Evolutionary conservation across 2,113 vertebrate genomes (phyloP).

Genomic region (Spea multiplicata): DNA sequence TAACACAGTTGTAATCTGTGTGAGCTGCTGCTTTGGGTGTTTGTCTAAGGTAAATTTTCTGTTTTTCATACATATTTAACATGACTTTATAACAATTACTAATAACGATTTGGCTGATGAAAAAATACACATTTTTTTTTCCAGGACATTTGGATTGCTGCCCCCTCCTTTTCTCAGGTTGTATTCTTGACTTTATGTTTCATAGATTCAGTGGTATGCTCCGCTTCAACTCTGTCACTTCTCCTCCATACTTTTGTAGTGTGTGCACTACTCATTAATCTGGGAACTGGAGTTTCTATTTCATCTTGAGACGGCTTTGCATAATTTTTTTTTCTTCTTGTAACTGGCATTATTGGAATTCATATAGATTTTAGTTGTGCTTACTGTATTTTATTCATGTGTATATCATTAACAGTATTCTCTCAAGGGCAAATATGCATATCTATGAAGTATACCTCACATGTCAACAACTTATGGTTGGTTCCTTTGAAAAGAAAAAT

Average conservation of each 20-base stretch:
- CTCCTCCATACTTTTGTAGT: slow-evolving; percentile 37
- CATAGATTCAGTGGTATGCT: slow-evolving; percentile 37
- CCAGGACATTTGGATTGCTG: slow-evolving; percentile 49
- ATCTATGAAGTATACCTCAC: no score
- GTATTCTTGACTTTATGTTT: slow-evolving; percentile 43
- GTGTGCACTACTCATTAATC: slow-evolving; percentile 36
- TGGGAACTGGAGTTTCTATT: background rate
- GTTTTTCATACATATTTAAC: background rate
- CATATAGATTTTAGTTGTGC: no score
- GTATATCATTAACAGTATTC: no score
- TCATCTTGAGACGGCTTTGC: slow-evolving; percentile 9
- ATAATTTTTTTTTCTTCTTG: background rate
- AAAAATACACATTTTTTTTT: slow-evolving; percentile 43
- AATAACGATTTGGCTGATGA: slow-evolving; percentile 28
- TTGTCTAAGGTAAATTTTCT: slow-evolving; percentile 2
- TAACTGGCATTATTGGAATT: no score
- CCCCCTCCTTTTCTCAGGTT: slow-evolving; percentile 48
- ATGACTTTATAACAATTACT: slow-evolving; percentile 11
- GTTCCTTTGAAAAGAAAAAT: no score
- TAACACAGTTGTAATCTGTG: slow-evolving; percentile 1
- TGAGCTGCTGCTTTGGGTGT: slow-evolving; percentile 4
- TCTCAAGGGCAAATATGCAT: no score
- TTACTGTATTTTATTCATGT: no score
- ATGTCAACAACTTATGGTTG: no score
- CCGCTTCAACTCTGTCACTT: slow-evolving; percentile 24